Base-by-base conservation (phyloP, 2,797 vertebrate species). In the Sebastolobus altivelis region DNA sequence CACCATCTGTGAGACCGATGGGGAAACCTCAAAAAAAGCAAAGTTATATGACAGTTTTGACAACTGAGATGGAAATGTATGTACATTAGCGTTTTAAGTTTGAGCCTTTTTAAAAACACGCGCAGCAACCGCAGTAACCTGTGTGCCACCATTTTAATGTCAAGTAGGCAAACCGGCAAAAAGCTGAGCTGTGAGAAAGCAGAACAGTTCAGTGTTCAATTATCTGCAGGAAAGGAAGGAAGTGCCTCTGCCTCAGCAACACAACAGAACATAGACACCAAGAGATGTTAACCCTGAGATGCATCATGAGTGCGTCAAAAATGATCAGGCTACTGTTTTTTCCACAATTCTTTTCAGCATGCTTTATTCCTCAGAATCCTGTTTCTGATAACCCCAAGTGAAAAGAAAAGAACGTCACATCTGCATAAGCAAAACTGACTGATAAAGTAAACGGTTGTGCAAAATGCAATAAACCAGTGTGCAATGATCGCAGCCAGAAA, bases 191-290 rank as follows among this genome's bases (percentile, higher is more conserved):
- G 49, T 3, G 8, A 59, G 58, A 56, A 79, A 67, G 33, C 16
- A 62, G 16, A 80, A 49, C 31, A 78, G 79, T 25, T 70, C 37
- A 43, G 40, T 66, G 65, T 46, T 75, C 59, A 79, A 29, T 40
- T 56, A 43, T 72, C 77, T 71, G 72, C 49, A 16, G 62, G 65
- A 56, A 67, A 76, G 22, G 65, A 55, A 52, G 58, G 7, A 73
- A 52, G 63, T 11, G 33, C 18, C 18, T 52, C 22, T 38, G 38
- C 20, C 60, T 72, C 75, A 46, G 69, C 60, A 46, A 29, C 54
- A 56, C 59, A 76, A 27, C 58, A 68, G 11, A 77, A 76, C 72
- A 56, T 7, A 56, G 59, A 37, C 33, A 56, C 8, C 2, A 14
- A 46, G 12, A 31, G 27, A 60, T 27, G 22, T 66, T 8, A 56